Conservation (phyloP, 2,888 invertebrate genomes). For the Meta bourneti region DNA sequence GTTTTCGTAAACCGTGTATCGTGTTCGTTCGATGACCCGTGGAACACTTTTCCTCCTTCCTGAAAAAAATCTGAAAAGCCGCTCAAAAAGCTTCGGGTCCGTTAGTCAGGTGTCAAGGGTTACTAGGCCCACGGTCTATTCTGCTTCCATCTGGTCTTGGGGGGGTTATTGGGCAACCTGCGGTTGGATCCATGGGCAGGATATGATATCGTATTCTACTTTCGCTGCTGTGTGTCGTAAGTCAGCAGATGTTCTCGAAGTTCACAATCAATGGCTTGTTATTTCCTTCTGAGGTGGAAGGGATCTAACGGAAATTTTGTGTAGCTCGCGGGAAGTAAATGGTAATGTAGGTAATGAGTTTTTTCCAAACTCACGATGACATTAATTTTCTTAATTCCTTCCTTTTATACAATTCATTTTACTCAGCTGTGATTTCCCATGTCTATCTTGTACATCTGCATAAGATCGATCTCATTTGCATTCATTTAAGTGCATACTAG, state of each 20-base stretch:
- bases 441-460: background rate
- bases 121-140: constrained; percentile 53
- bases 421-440: background rate
- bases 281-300: background rate
- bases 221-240: constrained; percentile 36
- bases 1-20: constrained; percentile 9
- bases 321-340: background rate
- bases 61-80: constrained; percentile 13
- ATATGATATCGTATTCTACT: constrained; percentile 31
- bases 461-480: background rate
- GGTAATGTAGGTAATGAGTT: constrained; percentile 22
- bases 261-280: background rate
- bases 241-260: constrained; percentile 48
- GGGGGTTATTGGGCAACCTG: constrained; percentile 44
- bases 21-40: constrained; percentile 51
- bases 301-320: constrained; percentile 15
- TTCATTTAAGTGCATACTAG: too few species aligned
- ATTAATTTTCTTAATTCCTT: background rate
- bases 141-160: constrained; percentile 28
- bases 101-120: constrained; percentile 45
- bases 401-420: background rate
- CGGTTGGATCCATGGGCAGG: constrained; percentile 5
- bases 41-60: constrained; percentile 52
- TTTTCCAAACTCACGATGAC: constrained; percentile 16
- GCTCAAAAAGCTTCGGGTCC: background rate